Evolutionary conservation across 2,797 vertebrate genomes (phyloP).

Genomic region (Linurgus olivaceus): DNA sequence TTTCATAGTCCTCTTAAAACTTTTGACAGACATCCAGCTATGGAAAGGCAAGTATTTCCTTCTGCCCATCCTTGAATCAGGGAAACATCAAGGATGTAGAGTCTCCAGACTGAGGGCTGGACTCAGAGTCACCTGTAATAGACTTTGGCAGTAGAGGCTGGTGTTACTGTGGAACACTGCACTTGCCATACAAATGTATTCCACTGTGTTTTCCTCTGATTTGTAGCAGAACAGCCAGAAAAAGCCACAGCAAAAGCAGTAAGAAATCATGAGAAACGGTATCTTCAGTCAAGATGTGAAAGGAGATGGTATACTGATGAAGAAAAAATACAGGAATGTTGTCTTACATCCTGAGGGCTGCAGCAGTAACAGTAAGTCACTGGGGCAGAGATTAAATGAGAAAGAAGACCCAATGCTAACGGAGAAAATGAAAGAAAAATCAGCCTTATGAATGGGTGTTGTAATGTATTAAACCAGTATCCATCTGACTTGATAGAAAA

Average conservation of each 20-base stretch:
- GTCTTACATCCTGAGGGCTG: background rate
- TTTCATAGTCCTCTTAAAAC: background rate
- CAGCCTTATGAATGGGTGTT: background rate
- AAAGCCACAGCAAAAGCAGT: background rate
- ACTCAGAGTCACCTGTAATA: background rate
- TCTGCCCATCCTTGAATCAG: background rate
- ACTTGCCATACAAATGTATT: background rate
- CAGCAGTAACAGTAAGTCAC: constrained; percentile 17
- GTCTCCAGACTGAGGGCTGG: background rate
- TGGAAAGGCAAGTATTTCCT: background rate
- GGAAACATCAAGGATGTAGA: background rate
- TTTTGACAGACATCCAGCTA: background rate
- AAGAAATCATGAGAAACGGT: constrained; percentile 27
- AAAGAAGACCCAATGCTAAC: background rate
- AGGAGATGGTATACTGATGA: background rate
- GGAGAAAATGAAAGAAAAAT: background rate
- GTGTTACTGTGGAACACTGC: background rate
- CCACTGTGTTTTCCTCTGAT: background rate
- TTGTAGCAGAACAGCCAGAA: background rate
- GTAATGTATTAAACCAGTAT: background rate
- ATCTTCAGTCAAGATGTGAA: constrained; percentile 5
- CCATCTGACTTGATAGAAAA: background rate
- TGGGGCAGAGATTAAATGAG: background rate
- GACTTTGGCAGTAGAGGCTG: background rate
- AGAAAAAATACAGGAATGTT: constrained; percentile 14